phyloP scores from a whole-genome alignment of 1,140 invertebrate species.

The Bradynema listronoti region DNA sequence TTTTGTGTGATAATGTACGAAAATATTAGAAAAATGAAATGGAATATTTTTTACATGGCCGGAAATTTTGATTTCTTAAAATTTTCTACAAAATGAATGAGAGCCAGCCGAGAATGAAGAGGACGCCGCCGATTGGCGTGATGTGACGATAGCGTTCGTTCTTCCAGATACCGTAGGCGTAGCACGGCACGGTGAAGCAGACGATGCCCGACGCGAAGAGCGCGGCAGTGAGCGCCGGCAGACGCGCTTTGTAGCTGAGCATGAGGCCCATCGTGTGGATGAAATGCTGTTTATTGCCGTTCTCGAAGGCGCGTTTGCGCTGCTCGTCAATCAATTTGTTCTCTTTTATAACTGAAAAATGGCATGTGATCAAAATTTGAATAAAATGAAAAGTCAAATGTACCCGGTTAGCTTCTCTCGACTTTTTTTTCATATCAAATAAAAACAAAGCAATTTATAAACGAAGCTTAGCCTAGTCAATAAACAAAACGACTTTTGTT shows the following conservation, averaged over 20 bases:
- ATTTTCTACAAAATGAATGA: slow-evolving; percentile 4
- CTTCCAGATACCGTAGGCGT: slow-evolving; percentile 34
- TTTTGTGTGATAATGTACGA: no score
- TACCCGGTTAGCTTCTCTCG: no score
- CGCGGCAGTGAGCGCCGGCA: slow-evolving; percentile 18
- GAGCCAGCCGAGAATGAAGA: slow-evolving; percentile 9
- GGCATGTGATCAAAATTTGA: no score
- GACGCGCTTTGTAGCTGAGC: slow-evolving; percentile 20
- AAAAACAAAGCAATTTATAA: no score
- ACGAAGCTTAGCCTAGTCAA: no score
- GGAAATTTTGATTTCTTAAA: no score
- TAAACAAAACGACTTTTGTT: no score
- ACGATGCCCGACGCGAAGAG: slow-evolving; percentile 38
- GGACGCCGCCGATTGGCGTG: slow-evolving; percentile 23
- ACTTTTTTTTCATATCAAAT: no score
- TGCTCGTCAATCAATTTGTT: background rate
- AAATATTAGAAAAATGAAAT: no score
- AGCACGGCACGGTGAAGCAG: slow-evolving; percentile 25
- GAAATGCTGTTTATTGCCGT: slow-evolving; percentile 37
- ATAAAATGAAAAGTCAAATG: no score
- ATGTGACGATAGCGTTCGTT: slow-evolving; percentile 27
- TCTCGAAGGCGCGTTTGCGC: slow-evolving; percentile 13
- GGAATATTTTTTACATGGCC: no score
- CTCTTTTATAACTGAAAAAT: background rate
- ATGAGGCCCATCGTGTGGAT: slow-evolving; percentile 30